Percentiles rank a stretch among this genome's conserved stretches.
These are phyloP conservation scores for Myotis pilosus DNA, from an alignment of 2,797 vertebrate genomes.

Conservation along the genomic window DNA sequence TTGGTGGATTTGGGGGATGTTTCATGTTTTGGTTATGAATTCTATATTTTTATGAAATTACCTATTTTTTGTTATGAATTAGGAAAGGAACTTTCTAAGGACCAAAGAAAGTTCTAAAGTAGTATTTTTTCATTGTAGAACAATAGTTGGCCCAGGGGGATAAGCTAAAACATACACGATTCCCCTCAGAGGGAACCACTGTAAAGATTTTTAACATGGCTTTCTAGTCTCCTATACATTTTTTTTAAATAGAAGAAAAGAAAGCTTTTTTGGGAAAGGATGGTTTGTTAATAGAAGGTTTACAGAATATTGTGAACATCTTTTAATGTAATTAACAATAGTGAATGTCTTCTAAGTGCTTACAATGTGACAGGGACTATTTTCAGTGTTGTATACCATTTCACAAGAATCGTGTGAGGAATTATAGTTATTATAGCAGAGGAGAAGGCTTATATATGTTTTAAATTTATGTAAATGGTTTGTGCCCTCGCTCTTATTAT, in stretches of 20 bases:
- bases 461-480: background rate
- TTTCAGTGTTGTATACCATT: background rate
- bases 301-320: background rate
- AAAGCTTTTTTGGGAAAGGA: background rate
- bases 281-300: slow-evolving; percentile 2
- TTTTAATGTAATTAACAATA: slow-evolving; percentile 41
- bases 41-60: background rate
- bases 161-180: background rate
- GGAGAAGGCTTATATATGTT: background rate
- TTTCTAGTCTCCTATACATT: background rate
- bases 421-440: background rate
- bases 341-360: slow-evolving; percentile 4
- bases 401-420: background rate
- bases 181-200: background rate
- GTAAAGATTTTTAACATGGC: background rate
- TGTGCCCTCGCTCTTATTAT: background rate
- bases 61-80: background rate
- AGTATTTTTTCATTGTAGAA: background rate
- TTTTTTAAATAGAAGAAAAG: background rate
- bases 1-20: background rate
- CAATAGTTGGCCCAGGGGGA: background rate
- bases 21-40: background rate
- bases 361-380: background rate
- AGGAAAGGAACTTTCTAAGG: background rate
- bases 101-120: background rate